These are phyloP conservation scores for Chelonus formosanus DNA, from an alignment of 2,888 invertebrate species.

Conservation along the genomic window DNA sequence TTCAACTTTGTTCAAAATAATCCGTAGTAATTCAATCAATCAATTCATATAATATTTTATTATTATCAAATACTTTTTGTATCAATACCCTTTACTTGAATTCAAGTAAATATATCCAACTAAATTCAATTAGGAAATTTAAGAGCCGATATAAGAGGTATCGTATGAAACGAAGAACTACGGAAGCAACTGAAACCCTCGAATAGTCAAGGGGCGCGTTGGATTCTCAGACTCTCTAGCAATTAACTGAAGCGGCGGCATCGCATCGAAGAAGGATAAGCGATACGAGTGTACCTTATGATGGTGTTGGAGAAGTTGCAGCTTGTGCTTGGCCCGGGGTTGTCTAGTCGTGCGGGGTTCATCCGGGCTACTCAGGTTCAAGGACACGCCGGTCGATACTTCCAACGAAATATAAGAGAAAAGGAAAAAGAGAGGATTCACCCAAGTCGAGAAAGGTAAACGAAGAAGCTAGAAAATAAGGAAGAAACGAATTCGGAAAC, in stretches of 20 bases:
- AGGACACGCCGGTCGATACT: constrained; percentile 58
- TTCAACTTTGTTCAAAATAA: no score
- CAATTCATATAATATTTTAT: no score
- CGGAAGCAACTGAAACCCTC: constrained; percentile 6
- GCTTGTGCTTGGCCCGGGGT: constrained; percentile 51
- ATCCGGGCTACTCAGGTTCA: constrained; percentile 56
- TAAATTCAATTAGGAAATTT: background rate
- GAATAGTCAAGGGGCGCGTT: background rate
- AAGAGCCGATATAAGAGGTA: constrained; percentile 14
- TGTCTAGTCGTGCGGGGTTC: constrained; percentile 57
- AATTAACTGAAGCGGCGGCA: constrained; percentile 8
- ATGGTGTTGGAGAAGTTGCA: constrained; percentile 35
- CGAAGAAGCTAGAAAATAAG: constrained; percentile 27
- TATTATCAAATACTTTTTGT: no score
- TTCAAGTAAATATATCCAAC: constrained; percentile 3
- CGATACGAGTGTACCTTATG: constrained; percentile 11
- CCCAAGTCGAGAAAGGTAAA: constrained; percentile 8
- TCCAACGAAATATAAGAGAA: constrained; percentile 39
- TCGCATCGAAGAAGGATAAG: constrained; percentile 17
- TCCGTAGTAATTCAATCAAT: no score
- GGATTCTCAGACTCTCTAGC: constrained; percentile 17
- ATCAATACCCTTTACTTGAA: background rate
- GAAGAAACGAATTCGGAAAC: constrained; percentile 26
- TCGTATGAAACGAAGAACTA: constrained; percentile 11
- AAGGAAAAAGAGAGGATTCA: constrained; percentile 1